phyloP scores from a whole-genome alignment of 2,113 vertebrate species.

The Percina caprodes region DNA sequence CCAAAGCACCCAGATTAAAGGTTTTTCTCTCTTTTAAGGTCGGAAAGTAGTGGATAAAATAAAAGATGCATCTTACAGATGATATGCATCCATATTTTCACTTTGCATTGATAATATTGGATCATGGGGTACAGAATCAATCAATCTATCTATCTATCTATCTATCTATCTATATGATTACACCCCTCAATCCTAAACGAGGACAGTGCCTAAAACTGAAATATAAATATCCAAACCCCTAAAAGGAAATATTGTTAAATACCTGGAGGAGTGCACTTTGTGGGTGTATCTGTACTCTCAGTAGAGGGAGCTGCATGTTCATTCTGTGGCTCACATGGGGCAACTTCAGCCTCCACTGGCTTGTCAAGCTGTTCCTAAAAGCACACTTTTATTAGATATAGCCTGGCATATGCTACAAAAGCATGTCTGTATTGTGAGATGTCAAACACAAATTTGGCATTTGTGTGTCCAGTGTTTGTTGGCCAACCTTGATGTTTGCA shows the following conservation, averaged over 20 bases:
- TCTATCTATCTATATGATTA: too few relatives aligned
- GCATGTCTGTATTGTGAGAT: not conserved
- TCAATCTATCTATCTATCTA: too few relatives aligned
- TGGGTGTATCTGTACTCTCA: conserved; percentile 13
- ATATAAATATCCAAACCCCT: not conserved
- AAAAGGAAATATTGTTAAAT: not conserved
- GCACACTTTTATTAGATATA: not conserved
- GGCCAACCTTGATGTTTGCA: conserved; percentile 73
- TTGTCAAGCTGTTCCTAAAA: conserved; percentile 38
- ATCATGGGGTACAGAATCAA: too few relatives aligned
- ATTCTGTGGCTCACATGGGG: not conserved
- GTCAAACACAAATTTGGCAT: not conserved
- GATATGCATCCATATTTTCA: too few relatives aligned
- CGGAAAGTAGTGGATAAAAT: too few relatives aligned
- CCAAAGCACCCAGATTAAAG: too few relatives aligned
- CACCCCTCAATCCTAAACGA: too few relatives aligned
- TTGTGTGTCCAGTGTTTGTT: not conserved
- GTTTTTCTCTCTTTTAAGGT: too few relatives aligned
- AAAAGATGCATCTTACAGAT: too few relatives aligned
- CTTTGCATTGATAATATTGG: too few relatives aligned
- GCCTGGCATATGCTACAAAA: not conserved
- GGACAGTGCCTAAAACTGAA: too few relatives aligned
- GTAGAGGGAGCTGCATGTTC: conserved; percentile 16
- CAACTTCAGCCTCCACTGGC: conserved; percentile 21
- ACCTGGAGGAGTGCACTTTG: conserved; percentile 56